Conservation (phyloP, 1,140 invertebrate genomes). For the Babylonia areolata region DNA sequence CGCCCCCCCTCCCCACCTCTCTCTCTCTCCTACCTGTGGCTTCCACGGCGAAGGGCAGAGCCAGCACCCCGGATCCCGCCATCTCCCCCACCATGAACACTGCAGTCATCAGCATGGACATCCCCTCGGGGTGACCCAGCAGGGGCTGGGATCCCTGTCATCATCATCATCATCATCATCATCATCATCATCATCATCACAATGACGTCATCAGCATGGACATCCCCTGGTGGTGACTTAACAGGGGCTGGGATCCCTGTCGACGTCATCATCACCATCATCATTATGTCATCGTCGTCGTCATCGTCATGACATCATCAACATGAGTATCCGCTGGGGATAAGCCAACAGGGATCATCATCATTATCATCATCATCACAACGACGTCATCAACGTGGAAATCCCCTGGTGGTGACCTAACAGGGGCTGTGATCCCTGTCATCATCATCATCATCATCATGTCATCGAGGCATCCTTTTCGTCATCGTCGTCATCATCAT, state of each 20-base stretch:
- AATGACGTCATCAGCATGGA: neutral
- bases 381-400: neutral
- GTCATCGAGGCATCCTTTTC: neutral
- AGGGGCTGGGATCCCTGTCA: slow-evolving; percentile 57
- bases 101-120: slow-evolving; percentile 77
- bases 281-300: neutral
- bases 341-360: neutral
- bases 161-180: neutral
- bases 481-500: neutral
- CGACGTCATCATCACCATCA: slow-evolving; percentile 3
- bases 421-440: neutral
- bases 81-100: slow-evolving; percentile 85
- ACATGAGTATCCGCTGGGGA: too few relatives aligned
- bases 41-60: slow-evolving; percentile 82
- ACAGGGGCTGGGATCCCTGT: neutral
- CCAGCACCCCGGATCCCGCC: slow-evolving; percentile 85
- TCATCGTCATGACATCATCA: too few relatives aligned
- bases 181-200: slow-evolving; percentile 1
- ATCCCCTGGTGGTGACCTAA: neutral
- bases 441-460: slow-evolving; percentile 23
- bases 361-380: neutral
- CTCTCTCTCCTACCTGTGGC: slow-evolving; percentile 79
- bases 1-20: too few relatives aligned
- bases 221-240: too few relatives aligned
- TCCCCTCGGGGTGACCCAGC: slow-evolving; percentile 52